A percentile compares a stretch with the other conserved stretches of the same genome.
These are phyloP conservation scores for Andrena camellia DNA, from an alignment of 2,888 invertebrate genomes.

Conservation along the genomic window DNA sequence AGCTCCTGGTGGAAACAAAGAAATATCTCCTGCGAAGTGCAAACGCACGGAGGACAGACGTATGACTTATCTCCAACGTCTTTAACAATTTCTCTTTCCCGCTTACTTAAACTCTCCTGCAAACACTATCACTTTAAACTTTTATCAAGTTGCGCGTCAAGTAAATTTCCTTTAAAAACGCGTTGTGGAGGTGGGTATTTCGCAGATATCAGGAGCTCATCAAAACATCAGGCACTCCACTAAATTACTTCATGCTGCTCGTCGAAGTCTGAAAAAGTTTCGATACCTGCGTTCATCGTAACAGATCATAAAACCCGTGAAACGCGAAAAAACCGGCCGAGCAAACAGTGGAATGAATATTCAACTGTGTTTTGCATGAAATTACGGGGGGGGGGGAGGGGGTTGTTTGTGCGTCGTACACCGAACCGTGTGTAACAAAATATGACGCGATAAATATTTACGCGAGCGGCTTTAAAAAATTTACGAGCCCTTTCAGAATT, in stretches of 20 bases:
- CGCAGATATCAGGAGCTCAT: too few species aligned
- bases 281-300: constrained; percentile 8
- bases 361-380: constrained; percentile 45
- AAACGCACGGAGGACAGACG: too few species aligned
- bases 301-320: constrained; percentile 13
- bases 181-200: too few species aligned
- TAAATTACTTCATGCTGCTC: background rate
- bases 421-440: constrained; percentile 40
- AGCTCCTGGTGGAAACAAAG: too few species aligned
- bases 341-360: constrained; percentile 48
- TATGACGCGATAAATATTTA: constrained; percentile 48
- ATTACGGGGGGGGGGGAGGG: constrained; percentile 30
- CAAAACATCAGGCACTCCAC: too few species aligned
- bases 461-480: constrained; percentile 41
- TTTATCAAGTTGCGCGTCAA: too few species aligned
- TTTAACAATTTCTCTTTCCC: too few species aligned
- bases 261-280: constrained; percentile 11
- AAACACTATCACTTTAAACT: too few species aligned
- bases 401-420: constrained; percentile 9
- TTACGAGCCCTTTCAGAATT: constrained; percentile 39
- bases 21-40: too few species aligned
- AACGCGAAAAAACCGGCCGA: constrained; percentile 33
- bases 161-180: too few species aligned
- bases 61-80: too few species aligned
- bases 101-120: too few species aligned